Evolutionary conservation across 2,888 invertebrate genomes (phyloP).

Genomic region (Luffia ferchaultella): DNA sequence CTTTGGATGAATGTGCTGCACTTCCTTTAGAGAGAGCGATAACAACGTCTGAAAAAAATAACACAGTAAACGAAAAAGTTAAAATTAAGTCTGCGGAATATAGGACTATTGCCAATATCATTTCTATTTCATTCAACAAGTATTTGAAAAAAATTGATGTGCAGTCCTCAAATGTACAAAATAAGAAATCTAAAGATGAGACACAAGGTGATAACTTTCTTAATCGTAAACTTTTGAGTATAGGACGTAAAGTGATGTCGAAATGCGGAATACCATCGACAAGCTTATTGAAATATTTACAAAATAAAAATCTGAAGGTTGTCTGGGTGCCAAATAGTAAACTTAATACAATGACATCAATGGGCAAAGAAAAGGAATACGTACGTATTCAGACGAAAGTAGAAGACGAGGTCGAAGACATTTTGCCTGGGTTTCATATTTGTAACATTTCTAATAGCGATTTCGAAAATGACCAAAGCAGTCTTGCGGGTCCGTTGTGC

Average conservation of each 20-base stretch:
- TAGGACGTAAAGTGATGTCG: constrained; percentile 43
- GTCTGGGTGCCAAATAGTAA: constrained; percentile 27
- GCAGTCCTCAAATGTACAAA: neutral
- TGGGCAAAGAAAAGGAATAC: constrained; percentile 14
- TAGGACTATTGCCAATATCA: constrained; percentile 31
- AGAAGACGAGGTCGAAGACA: constrained; percentile 16
- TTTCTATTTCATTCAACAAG: constrained; percentile 29
- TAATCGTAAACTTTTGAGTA: constrained; percentile 44
- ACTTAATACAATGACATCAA: constrained; percentile 14
- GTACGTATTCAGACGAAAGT: constrained; percentile 34
- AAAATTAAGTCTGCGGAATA: constrained; percentile 17
- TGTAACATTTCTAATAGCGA: neutral
- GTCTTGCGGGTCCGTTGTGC: no score
- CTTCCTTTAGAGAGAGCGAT: constrained; percentile 14
- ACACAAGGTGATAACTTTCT: constrained; percentile 14
- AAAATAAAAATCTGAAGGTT: constrained; percentile 38
- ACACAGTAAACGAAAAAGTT: constrained; percentile 10
- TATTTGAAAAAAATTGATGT: constrained; percentile 23
- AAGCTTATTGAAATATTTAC: constrained; percentile 41
- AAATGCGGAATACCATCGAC: constrained; percentile 32
- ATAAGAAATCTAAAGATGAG: neutral
- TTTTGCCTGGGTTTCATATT: constrained; percentile 7
- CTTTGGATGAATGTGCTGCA: neutral
- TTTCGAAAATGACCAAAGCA: neutral
- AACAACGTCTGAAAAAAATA: constrained; percentile 12